Base-by-base conservation (phyloP, 2,888 invertebrate genomes). In the Saturnia japonica region DNA sequence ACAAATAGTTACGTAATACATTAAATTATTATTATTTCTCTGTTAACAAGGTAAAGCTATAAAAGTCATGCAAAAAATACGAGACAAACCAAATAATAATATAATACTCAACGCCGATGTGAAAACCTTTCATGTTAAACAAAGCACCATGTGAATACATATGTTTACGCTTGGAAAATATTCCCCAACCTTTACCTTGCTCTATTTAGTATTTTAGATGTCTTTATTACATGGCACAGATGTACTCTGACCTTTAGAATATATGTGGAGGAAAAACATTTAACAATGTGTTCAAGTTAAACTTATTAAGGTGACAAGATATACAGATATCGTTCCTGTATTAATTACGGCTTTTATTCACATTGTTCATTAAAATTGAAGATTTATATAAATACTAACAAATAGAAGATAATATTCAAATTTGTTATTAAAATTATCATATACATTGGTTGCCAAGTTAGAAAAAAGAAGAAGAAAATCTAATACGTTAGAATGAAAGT, bases 91-190 rank as follows among this genome's bases (percentile, higher is more conserved):
- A 14, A 34, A 34, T 2, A 19, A 51, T 12, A 3, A 11, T 25
- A 25, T 11, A 57, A 57, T 11, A 57, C 25, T 6, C 57, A 25
- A 57, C 57, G 11, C 25, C 57, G 25, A 25, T 25, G 57, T 57
- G 25, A 25, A 57, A 57, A 11, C 47, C 1, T n/a, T n/a, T n/a
- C n/a, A n/a, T 22, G 3, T 22, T 12, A 57, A 25, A 57, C 25
- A 54, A 22, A 54, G 1, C 25, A 14, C 3, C 7, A 1, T 25
- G 57, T 25, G 54, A 54, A 54, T 54, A n/a, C n/a, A n/a, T n/a
- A n/a, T 54, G n/a, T 54, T n/a, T 54, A 54, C 54, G 6, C 54
- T 54, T 22, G 54, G 54, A 54, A n/a, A n/a, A 54, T n/a, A 54
- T 54, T 9, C 19, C 19, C n/a, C n/a, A n/a, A 54, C 47, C 47